These are phyloP conservation scores for Calidris pugnax DNA, from an alignment of 2,113 vertebrate genomes.

Conservation along the genomic window DNA sequence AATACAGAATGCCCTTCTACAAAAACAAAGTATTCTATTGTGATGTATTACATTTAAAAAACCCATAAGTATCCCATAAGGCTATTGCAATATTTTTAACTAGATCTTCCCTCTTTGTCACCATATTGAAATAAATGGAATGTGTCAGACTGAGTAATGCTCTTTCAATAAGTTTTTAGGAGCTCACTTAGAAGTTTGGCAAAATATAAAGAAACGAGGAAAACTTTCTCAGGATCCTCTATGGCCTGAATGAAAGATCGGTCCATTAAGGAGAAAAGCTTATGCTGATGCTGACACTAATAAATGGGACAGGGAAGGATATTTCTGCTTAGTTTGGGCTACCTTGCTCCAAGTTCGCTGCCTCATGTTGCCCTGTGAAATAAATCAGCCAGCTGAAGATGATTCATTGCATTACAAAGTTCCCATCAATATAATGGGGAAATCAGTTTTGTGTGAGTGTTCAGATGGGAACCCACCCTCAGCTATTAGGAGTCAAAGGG, in stretches of 20 bases:
- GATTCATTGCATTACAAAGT: slow-evolving; percentile 40
- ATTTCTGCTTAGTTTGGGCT: slow-evolving; percentile 50
- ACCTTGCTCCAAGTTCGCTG: slow-evolving; percentile 56
- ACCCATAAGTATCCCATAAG: slow-evolving; percentile 70
- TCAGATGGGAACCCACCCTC: background rate
- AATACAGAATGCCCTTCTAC: slow-evolving; percentile 57
- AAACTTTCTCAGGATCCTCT: slow-evolving; percentile 73
- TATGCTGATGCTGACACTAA: slow-evolving; percentile 65
- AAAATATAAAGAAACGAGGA: slow-evolving; percentile 65
- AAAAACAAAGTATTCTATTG: slow-evolving; percentile 77
- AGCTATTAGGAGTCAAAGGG: background rate
- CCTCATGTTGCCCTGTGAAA: slow-evolving; percentile 42
- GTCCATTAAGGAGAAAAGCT: slow-evolving; percentile 64
- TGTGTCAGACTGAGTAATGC: slow-evolving; percentile 71
- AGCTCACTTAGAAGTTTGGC: slow-evolving; percentile 48
- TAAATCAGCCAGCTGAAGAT: slow-evolving; percentile 51
- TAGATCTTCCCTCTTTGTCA: slow-evolving; percentile 72
- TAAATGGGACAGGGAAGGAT: slow-evolving; percentile 44
- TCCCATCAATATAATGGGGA: slow-evolving; percentile 51
- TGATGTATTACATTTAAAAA: slow-evolving; percentile 67
- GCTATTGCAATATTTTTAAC: slow-evolving; percentile 69
- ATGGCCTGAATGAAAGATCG: slow-evolving; percentile 64
- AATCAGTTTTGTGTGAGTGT: slow-evolving; percentile 27
- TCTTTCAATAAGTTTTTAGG: slow-evolving; percentile 69
- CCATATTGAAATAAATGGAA: slow-evolving; percentile 68